Evolutionary conservation across 2,888 invertebrate species (phyloP).

Genomic region (Sarcophaga subvicina): DNA sequence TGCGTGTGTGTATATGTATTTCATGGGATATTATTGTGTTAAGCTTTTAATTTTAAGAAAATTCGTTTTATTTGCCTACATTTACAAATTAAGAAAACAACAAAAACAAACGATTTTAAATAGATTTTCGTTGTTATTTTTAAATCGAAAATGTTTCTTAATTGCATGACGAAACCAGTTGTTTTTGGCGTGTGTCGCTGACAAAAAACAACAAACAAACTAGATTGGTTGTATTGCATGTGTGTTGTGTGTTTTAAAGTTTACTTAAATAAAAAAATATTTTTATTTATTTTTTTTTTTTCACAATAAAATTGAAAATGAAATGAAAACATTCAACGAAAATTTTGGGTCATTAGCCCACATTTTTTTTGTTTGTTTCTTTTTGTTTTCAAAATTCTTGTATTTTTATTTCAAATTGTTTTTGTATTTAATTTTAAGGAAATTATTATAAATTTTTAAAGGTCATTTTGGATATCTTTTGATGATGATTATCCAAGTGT

Average conservation of each 20-base stretch:
- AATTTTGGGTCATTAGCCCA: constrained; percentile 65
- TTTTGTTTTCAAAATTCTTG: neutral
- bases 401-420: neutral
- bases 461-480: constrained; percentile 43
- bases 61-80: no score
- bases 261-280: neutral
- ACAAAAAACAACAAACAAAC: constrained; percentile 12
- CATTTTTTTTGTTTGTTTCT: neutral
- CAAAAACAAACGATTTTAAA: neutral
- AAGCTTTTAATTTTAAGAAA: no score
- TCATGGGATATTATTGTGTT: no score
- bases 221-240: no score
- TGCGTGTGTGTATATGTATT: no score
- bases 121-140: neutral
- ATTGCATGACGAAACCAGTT: constrained; percentile 52
- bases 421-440: neutral
- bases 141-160: neutral
- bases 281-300: neutral
- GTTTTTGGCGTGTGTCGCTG: constrained; percentile 63
- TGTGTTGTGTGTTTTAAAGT: no score
- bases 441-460: constrained; percentile 18
- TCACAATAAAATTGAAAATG: neutral
- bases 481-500: constrained; percentile 45
- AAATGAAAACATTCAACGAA: constrained; percentile 3
- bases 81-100: neutral